Percentiles rank a stretch among this genome's conserved stretches.
Conservation (phyloP, 2,113 vertebrate species). For the Ammodytes dubius region DNA sequence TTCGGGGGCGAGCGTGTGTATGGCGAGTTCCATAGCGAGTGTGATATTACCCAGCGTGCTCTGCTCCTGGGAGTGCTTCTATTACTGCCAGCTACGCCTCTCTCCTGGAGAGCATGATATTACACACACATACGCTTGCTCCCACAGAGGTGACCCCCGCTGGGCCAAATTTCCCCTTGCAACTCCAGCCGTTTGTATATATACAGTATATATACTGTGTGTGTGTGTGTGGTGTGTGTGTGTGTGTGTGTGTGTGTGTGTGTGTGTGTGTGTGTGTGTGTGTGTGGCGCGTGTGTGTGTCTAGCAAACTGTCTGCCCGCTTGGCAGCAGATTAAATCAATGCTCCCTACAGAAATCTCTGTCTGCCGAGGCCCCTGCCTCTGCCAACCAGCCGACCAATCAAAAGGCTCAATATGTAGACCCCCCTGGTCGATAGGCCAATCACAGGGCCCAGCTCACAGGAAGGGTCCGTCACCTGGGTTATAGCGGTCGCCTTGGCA, state of each 20-base stretch:
- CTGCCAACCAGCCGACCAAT: conserved; percentile 69
- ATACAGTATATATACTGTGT: not conserved
- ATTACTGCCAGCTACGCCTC: conserved; percentile 82
- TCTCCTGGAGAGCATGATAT: conserved; percentile 82
- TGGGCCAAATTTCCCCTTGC: conserved; percentile 76
- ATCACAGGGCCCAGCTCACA: conserved; percentile 67
- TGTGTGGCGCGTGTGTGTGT: conserved; percentile 19
- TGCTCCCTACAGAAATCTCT: conserved; percentile 66
- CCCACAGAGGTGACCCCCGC: conserved; percentile 81
- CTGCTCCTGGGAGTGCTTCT: conserved; percentile 80
- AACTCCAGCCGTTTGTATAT: conserved; percentile 47
- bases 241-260: conserved; percentile 21
- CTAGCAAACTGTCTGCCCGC: conserved; percentile 46
- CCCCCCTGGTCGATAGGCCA: conserved; percentile 63
- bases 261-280: not conserved
- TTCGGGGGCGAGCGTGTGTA: conserved; percentile 45
- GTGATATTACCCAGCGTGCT: conserved; percentile 83
- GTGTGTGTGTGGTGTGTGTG: conserved; percentile 19
- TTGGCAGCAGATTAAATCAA: conserved; percentile 78
- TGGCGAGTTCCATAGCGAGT: conserved; percentile 78
- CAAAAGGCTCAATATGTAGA: conserved; percentile 37
- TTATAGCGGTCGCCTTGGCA: conserved; percentile 78
- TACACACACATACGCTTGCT: conserved; percentile 77
- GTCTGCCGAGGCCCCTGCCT: conserved; percentile 59
- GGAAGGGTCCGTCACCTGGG: conserved; percentile 78